These are phyloP conservation scores for Eidolon dupreanum DNA, from an alignment of 2,797 vertebrate genomes.

Conservation along the genomic window DNA sequence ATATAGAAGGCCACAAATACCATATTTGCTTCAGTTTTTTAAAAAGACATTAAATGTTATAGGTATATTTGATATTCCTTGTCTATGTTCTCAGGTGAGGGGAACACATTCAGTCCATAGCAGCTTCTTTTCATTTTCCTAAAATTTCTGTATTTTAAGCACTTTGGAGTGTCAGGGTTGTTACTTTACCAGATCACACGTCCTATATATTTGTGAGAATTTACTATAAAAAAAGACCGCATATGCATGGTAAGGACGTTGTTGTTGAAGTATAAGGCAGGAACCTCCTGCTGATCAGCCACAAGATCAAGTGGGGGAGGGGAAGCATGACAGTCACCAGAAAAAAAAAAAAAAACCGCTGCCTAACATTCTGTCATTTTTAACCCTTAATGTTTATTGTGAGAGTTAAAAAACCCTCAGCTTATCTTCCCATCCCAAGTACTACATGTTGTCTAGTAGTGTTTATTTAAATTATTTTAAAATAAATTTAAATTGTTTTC, in stretches of 20 bases:
- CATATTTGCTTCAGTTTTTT: no score
- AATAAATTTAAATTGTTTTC: slow-evolving; percentile 35
- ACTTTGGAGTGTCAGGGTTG: neutral
- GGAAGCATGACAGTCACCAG: neutral
- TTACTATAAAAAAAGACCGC: neutral
- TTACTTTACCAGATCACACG: neutral
- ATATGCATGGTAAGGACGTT: neutral
- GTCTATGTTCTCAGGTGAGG: neutral
- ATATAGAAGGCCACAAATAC: no score
- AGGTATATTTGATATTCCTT: no score
- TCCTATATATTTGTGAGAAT: slow-evolving; percentile 19
- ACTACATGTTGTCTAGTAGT: neutral
- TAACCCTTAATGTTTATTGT: neutral
- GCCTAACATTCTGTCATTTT: neutral
- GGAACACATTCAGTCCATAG: neutral
- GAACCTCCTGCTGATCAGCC: neutral
- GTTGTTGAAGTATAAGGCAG: neutral
- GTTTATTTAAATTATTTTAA: slow-evolving; percentile 27
- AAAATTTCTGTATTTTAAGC: neutral
- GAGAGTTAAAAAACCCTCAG: neutral
- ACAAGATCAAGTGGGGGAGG: neutral
- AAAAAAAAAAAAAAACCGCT: neutral
- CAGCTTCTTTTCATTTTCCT: neutral
- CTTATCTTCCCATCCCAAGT: neutral
- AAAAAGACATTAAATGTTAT: no score